These are phyloP conservation scores for Iphiclides podalirius DNA, from an alignment of 2,888 invertebrate species.

Conservation along the genomic window DNA sequence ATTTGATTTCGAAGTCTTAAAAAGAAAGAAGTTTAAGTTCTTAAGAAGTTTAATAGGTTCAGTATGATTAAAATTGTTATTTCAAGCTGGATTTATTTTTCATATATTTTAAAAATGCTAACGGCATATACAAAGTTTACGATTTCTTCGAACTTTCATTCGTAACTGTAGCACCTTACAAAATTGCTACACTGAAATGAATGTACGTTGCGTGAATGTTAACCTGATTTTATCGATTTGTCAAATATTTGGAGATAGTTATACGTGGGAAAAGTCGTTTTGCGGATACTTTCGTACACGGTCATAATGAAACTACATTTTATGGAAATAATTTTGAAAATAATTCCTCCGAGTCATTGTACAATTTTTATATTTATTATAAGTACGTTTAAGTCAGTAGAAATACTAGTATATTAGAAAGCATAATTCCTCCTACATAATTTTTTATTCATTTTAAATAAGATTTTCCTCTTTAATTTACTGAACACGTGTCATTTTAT, in stretches of 20 bases:
- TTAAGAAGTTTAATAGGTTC: too few species aligned
- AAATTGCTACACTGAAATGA: conserved; percentile 18
- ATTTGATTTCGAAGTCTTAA: background rate
- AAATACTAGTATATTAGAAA: too few species aligned
- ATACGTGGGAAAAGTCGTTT: conserved; percentile 24
- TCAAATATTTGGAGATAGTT: conserved; percentile 30
- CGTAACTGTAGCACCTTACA: conserved; percentile 7
- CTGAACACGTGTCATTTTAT: too few species aligned
- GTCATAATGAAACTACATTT: background rate
- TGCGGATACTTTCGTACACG: background rate
- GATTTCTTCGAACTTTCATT: background rate
- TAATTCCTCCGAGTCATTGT: too few species aligned
- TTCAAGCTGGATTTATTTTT: background rate
- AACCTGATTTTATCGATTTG: conserved; percentile 37
- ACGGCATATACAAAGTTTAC: background rate
- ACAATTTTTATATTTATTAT: too few species aligned
- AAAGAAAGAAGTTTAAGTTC: too few species aligned
- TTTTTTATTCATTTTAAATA: too few species aligned
- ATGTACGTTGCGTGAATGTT: conserved; percentile 26
- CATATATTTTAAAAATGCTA: too few species aligned
- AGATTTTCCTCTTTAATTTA: too few species aligned
- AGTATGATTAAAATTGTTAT: background rate
- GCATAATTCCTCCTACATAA: too few species aligned
- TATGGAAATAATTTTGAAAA: background rate
- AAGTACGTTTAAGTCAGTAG: too few species aligned